Conservation (phyloP, 2,797 vertebrate species). For the Pseudochromis fuscus region DNA sequence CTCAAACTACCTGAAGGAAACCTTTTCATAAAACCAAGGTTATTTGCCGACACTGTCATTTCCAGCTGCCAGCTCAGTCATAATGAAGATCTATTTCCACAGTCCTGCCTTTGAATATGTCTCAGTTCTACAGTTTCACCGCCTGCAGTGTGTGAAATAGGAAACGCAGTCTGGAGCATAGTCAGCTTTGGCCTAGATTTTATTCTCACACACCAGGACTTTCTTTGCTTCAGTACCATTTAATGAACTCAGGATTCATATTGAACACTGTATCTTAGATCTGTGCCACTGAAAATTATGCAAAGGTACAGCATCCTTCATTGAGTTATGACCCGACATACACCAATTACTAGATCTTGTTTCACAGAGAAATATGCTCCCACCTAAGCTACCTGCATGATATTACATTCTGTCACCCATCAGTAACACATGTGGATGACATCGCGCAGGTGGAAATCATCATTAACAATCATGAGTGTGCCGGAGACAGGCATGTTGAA, state of each 20-base stretch:
- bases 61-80: constrained; percentile 5
- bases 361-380: constrained; percentile 2
- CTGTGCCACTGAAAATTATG: constrained; percentile 3
- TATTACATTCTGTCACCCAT: constrained; percentile 11
- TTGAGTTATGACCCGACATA: not conserved
- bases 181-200: constrained; percentile 26
- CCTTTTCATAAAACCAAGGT: not conserved
- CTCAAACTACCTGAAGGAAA: not conserved
- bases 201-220: constrained; percentile 6
- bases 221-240: constrained; percentile 1
- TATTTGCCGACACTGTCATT: not conserved
- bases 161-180: constrained; percentile 12
- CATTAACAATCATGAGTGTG: constrained; percentile 20
- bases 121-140: constrained; percentile 10
- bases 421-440: not conserved
- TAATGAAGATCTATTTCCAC: constrained; percentile 10
- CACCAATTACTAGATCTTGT: not conserved
- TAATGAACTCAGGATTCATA: constrained; percentile 11
- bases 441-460: constrained; percentile 1
- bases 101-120: constrained; percentile 1
- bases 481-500: no score
- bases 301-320: not conserved
- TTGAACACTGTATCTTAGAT: not conserved
- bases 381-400: not conserved
- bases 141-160: constrained; percentile 11